phyloP scores from a whole-genome alignment of 2,113 vertebrate species.

The Myotis brandtii region DNA sequence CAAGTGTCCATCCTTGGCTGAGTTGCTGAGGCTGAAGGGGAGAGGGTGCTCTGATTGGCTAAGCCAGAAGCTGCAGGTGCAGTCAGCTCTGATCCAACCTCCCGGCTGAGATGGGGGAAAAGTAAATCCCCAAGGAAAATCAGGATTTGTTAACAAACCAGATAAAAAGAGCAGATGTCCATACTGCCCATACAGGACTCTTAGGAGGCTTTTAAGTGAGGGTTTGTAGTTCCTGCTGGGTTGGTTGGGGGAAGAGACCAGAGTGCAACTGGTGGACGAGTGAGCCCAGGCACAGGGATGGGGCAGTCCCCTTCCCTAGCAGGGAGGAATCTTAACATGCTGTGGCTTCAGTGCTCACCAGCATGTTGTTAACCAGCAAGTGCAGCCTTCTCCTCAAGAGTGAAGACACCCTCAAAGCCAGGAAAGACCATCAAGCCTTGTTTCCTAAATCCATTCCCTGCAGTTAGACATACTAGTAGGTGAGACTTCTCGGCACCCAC shows the following conservation, averaged over 20 bases:
- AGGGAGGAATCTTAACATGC: background rate
- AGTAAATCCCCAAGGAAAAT: background rate
- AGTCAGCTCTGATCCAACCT: background rate
- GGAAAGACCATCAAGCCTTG: background rate
- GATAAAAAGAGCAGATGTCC: background rate
- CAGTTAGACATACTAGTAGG: background rate
- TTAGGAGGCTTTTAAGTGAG: background rate
- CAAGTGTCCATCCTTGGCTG: background rate
- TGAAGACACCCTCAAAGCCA: fast-evolving
- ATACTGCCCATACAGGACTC: background rate
- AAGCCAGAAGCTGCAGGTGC: background rate
- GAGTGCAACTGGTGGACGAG: background rate
- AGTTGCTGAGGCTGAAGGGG: background rate
- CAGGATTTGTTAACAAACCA: background rate
- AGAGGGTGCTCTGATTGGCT: background rate
- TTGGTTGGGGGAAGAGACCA: background rate
- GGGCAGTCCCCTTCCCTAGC: background rate
- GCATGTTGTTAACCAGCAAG: background rate
- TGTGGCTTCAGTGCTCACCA: background rate
- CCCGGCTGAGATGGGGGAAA: background rate
- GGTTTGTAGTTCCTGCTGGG: background rate
- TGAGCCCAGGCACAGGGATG: background rate
- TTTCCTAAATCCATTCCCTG: background rate
- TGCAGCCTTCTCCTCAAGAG: background rate
- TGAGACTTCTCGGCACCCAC: background rate